Base-by-base conservation (phyloP, 2,888 invertebrate species). In the Lepidochrysops patricia region DNA sequence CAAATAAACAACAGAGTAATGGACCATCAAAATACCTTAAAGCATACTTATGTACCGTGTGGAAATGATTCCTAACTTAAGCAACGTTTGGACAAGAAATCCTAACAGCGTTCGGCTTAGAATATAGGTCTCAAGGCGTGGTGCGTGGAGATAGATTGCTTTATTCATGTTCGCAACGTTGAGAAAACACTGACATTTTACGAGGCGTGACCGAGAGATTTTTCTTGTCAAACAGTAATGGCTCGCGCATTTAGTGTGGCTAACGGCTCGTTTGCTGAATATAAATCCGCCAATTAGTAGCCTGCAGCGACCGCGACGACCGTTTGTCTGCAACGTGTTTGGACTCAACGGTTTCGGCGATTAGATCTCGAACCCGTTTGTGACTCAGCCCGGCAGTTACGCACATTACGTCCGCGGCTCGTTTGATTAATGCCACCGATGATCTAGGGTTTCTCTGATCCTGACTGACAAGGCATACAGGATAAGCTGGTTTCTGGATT, bases 381-480 rank as follows among this genome's bases (percentile, higher is more conserved):
- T 85, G 84, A 86, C 68, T 86, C 85, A 85, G 70, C 70, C 77
- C 74, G 80, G 72, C 70, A 61, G 6, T 9, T 27, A 29, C 27
- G 29, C 54, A 29, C 32, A 29, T 32, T 54, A 29, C 32, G 54
- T 32, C 15, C 4, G 19, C 6, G 1, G 49, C 9, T 25, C 27
- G 5, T 54, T 54, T 54, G 29, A 27, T 43, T 37, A 37, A 37
- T 37, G 37, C 12, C 43, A 7, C 29, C 15, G 37, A 23, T 43
- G 19, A 43, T 43, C 43, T 23, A 19, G 43, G 43, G 43, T 9
- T 19, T 12, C 9, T 43, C 43, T 7, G 29, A 7, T 43, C 19
- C 43, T 19, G 19, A 43, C 1, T 29, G 29, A 29, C 29, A 29
- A 29, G 43, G 43, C 9, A 43, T 43, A 43, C 43, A 19, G 43